Base-by-base conservation (phyloP, 1,140 invertebrate genomes). In the Conus ventricosus region DNA sequence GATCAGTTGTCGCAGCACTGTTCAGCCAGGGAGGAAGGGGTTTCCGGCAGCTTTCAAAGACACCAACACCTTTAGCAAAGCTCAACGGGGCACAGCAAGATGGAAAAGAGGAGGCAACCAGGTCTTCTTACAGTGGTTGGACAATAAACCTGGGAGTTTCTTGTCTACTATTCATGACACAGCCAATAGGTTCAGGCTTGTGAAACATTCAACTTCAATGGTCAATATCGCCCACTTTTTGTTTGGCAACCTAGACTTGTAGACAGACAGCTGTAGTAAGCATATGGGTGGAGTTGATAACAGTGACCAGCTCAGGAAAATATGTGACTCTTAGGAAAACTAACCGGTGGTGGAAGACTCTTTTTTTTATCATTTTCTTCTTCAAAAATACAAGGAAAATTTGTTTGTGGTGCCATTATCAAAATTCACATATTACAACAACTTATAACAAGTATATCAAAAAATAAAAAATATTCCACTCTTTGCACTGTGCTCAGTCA, bases 201-300 rank as follows among this genome's bases (percentile, higher is more conserved):
- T 51, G n/a, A 55, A 51, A 13, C 25, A 67, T 76, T 75, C 0
- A 53, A 39, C 67, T 17, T 53, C 23, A n/a, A n/a, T 8, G 39
- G 60, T 25, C 27, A 39, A 4, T 76, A 20, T 39, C 39, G 39
- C 51, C n/a, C 15, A 39, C 39, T 15, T 76, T 51, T 51, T 20
- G 76, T 60, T 71, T 17, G 51, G 23, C 85, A 76, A n/a, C 27
- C 60, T 63, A 8, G 53, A 76, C 17, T 87, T 27, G 63, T 71
- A 25, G 63, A 53, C 39, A 25, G 63, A 53, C 39, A 15, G 15
- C 25, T 75, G 75, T 78, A 87, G 75, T 87, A 76, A 76, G n/a
- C 17, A 4, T 51, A 87, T 87, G 85, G 60, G 60, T 87, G 85
- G 67, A 8, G 85, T 87, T 0, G 85, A 87, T 87, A 23, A 27